A percentile compares a stretch with the other conserved stretches of the same genome.
Conservation (phyloP, 92 coral and sea anemone species). For the Micromussa lordhowensis region DNA sequence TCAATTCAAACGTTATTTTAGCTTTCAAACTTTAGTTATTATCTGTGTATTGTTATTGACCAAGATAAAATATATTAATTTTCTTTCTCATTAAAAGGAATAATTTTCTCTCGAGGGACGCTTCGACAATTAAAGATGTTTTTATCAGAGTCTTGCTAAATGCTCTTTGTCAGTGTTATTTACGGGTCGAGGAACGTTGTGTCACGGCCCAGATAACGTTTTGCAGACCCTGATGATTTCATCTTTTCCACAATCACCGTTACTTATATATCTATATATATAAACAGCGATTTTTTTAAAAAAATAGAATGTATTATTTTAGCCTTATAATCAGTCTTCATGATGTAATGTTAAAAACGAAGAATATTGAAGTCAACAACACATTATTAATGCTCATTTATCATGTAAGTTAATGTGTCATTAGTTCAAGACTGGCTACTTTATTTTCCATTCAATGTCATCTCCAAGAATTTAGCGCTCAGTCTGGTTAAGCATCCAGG, state of each 20-base stretch:
- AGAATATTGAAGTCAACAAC: background rate
- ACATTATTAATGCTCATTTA: too few species aligned
- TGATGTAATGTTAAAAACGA: background rate
- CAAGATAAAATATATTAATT: background rate
- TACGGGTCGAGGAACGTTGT: background rate
- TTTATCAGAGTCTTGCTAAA: background rate
- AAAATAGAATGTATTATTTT: background rate
- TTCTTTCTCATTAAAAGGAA: background rate
- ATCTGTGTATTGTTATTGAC: background rate
- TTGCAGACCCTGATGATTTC: background rate
- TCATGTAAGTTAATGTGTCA: background rate
- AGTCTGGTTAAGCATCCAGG: background rate
- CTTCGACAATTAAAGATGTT: background rate
- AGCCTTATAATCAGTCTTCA: background rate
- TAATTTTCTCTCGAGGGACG: background rate
- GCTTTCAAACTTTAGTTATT: background rate
- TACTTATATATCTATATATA: too few species aligned
- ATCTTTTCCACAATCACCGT: background rate
- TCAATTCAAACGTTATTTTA: conserved; percentile 15
- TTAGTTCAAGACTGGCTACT: background rate
- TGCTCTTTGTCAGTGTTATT: background rate
- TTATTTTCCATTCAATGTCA: background rate
- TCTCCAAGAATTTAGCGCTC: background rate
- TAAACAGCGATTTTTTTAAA: background rate
- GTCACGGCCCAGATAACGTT: background rate